Evolutionary conservation across 2,113 vertebrate genomes (phyloP), one percentile per base, ranked within the genome.

Genomic region (Nycticebus coucang): DNA sequence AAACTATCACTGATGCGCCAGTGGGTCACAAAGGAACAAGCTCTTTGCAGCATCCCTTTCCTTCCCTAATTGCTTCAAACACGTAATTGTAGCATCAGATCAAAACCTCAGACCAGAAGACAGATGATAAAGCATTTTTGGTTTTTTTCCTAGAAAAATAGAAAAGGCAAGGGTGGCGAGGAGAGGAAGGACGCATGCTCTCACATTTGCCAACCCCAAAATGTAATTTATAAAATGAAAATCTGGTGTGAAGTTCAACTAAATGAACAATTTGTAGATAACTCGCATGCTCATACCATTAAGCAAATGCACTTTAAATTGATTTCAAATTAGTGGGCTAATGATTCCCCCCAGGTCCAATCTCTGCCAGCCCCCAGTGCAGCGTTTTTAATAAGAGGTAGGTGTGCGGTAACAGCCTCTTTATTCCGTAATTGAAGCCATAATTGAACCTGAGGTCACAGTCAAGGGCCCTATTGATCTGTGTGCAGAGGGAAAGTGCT

Each of bases 231-330:
- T 85, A 94, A 94, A 91, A 89, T 28, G 81, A 97, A 98, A 95
- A 97, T 97, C 92, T 97, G 88, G 97, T 97, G 96, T 97, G 96
- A 97, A 77, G 88, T 94, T 97, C 98, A 94, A 96, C 95, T 97
- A 97, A 98, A 98, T 98, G 97, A 98, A 97, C 97, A 98, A 97
- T 96, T 97, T 98, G 96, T 96, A 97, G 97, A 96, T 98, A 97
- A 98, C 96, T 98, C 96, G 96, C 97, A 93, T 78, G 97, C 91
- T 98, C 94, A 53, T 98, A 95, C 97, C 98, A 98, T 99, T 98
- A 98, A 97, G 98, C 98, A 98, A 98, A 98, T 98, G 97, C 94
- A 95, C 97, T 98, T 98, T 97, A 98, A 98, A 98, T 98, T 98
- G 97, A 98, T 98, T 99, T 98, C 97, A 85, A 97, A 98, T 98